Conservation (phyloP, 2,797 vertebrate genomes). For the Epinephelus malabaricus region DNA sequence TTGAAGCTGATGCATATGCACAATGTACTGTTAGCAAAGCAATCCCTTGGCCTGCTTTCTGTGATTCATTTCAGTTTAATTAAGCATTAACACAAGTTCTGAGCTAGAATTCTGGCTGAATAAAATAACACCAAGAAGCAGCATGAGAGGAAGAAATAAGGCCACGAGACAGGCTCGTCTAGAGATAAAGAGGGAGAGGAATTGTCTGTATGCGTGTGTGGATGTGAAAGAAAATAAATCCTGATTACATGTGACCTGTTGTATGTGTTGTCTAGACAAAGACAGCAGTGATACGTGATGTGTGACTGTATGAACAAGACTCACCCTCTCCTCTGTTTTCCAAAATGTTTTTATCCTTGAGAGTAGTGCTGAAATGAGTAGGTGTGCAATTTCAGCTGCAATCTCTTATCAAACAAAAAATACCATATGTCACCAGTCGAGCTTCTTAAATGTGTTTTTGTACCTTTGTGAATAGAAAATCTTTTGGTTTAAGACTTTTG, state of each 20-base stretch:
- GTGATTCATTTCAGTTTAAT: conserved; percentile 34
- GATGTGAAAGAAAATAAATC: not conserved
- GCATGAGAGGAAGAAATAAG: conserved; percentile 3
- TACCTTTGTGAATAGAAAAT: not conserved
- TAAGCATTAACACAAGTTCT: conserved; percentile 7
- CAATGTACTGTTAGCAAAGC: conserved; percentile 3
- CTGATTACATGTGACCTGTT: conserved; percentile 6
- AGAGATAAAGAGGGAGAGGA: not conserved
- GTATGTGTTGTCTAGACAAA: not conserved
- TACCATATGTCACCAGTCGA: not conserved
- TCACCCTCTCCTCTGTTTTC: not conserved
- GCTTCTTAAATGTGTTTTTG: not conserved
- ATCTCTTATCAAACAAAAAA: not conserved
- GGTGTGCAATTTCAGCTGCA: not conserved
- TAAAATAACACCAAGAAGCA: conserved; percentile 4
- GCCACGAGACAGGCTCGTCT: not conserved
- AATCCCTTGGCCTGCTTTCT: conserved; percentile 12
- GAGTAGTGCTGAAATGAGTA: not conserved
- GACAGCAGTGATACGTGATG: conserved; percentile 2
- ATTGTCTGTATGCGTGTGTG: not conserved
- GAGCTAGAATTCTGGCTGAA: conserved; percentile 3
- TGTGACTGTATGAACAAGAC: conserved; percentile 1
- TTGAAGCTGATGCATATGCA: not conserved
- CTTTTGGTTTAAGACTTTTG: not conserved
- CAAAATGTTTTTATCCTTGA: not conserved